Base-by-base conservation (phyloP, 2,888 invertebrate species). In the Sylvicola cinctus region DNA sequence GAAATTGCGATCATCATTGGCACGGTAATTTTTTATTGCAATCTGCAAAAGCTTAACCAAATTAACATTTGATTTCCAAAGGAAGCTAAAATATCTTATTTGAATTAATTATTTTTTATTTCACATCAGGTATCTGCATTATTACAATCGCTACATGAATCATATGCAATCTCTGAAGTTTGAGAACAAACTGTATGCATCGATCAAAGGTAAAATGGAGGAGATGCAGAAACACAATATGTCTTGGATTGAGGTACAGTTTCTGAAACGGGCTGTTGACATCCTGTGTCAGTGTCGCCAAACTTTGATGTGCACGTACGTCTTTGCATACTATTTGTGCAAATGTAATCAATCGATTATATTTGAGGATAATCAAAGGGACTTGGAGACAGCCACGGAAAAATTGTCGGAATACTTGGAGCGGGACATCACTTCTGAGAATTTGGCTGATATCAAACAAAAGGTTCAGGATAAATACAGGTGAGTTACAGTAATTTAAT, bases 211-310 rank as follows among this genome's bases (percentile, higher is more conserved):
- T 55, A 96, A 96, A 66, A 96, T 98, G 95, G 93, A 95, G 57
- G 93, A 93, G 62, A 95, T 98, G 95, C 96, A 98, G 55, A 90
- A 91, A 54, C 90, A 91, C 58, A 91, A 90, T 55, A 95, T 96
- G 93, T 91, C 91, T 44, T 98, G 96, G 96, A 96, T 96, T 49
- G 96, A 98, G 72, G 80, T 78, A 45, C 96, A 98, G 69, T 98
- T 96, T 63, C 66, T 98, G 49, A 87, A 87, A 62, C 87, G 91
- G 59, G 96, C 96, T 37, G 91, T 93, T 50, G 91, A 91, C 63
- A 91, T 88, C 55, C 67, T 95, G 39, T 93, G 91, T 62, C 84
- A 84, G 59, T 96, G 95, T 65, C 73, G 96, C 44, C 91, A 95
- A 61, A 95, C 95, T 13, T 68, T 96, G 36, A 96, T 96, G 93